Evolutionary conservation across 2,888 invertebrate species (phyloP).

Genomic region (Chamaedrilus cognettii): DNA sequence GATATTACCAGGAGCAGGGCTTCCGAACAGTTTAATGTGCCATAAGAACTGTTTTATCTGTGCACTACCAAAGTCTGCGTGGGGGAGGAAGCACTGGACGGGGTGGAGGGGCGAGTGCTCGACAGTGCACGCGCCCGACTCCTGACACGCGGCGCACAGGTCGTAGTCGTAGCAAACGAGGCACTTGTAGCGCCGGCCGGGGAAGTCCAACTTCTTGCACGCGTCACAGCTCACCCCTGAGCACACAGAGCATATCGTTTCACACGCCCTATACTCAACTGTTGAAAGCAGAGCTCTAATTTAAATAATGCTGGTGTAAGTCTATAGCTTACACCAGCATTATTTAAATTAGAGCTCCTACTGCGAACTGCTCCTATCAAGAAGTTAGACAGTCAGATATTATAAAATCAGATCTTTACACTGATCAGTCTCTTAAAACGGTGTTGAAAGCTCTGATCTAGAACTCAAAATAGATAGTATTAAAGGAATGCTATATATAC

Average conservation of each 20-base stretch:
- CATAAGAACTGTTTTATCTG: too few relatives aligned
- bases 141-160: slow-evolving; percentile 94
- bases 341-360: too few relatives aligned
- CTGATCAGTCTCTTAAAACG: too few relatives aligned
- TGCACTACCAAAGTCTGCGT: slow-evolving; percentile 89
- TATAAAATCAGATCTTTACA: too few relatives aligned
- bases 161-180: slow-evolving; percentile 99
- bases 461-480: too few relatives aligned
- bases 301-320: not conserved
- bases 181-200: slow-evolving; percentile 97
- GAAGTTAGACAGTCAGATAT: too few relatives aligned
- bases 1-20: too few relatives aligned
- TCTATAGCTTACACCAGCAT: not conserved
- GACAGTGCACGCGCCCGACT: slow-evolving; percentile 62
- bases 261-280: not conserved
- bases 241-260: slow-evolving; percentile 23
- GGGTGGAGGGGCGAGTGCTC: slow-evolving; percentile 96
- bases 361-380: too few relatives aligned
- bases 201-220: slow-evolving; percentile 96
- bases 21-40: too few relatives aligned
- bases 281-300: too few relatives aligned
- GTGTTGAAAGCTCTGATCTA: too few relatives aligned
- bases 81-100: slow-evolving; percentile 97
- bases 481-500: too few relatives aligned
- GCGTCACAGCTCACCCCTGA: slow-evolving; percentile 98